Evolutionary conservation across 2,888 invertebrate genomes (phyloP), one percentile per base, ranked within the genome.

Genomic region (Julus scandinavius): DNA sequence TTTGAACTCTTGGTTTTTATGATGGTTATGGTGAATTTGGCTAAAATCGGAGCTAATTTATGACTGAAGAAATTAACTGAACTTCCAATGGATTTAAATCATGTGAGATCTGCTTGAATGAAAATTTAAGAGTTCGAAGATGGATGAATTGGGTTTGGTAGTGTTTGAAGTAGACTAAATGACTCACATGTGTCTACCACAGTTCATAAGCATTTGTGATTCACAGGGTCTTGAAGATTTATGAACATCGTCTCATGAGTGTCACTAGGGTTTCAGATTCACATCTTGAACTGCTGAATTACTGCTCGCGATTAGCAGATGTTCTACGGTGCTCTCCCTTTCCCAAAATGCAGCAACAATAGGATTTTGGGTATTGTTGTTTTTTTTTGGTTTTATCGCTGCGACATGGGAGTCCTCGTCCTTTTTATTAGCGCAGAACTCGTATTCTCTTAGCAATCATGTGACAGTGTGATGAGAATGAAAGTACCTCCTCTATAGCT

Each of bases 401-500:
- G 29, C 72, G 29, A 29, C 72, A 72, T 29, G 63, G 63, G 17
- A n/a, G 29, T 29, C 11, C 50, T 13, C 50, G 13, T 13, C 9
- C 13, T 13, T 29, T 11, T 72, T 72, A 11, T 72, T 72, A 72
- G 29, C 29, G 72, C 72, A 72, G 29, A 72, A 72, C 29, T 72
- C 29, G 29, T 72, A 29, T 72, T 72, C 72, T 72, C 13, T 72
- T 72, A 72, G 72, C 29, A 29, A 72, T 72, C 72, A 11, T 72
- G 72, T 29, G 29, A 72, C 72, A n/a, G 3, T 72, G 72, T 72
- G 72, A 72, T n/a, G 72, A 72, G 72, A 72, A 72, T 29, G 58
- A 58, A 58, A 58, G 72, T 72, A 72, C 72, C 72, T 63, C 63
- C 63, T 72, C 72, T 72, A 29, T 72, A 72, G 72, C 72, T 72